Evolutionary conservation across 2,113 vertebrate genomes (phyloP).

Genomic region (Bothrops jararaca): DNA sequence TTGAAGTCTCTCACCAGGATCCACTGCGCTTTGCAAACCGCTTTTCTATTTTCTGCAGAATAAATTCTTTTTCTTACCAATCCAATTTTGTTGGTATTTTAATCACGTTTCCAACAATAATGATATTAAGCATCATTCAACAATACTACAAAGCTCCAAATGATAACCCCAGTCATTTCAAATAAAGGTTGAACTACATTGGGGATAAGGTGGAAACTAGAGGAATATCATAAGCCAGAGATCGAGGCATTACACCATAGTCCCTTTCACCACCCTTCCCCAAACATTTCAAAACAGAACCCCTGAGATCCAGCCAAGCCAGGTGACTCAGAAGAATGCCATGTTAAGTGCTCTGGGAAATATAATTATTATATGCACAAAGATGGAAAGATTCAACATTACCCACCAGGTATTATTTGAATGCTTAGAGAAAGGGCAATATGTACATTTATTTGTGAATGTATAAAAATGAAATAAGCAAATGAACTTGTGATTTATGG

Average conservation of each 20-base stretch:
- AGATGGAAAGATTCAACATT: too few relatives aligned
- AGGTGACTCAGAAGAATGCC: not conserved
- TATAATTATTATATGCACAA: not conserved
- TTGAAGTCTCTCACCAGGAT: too few relatives aligned
- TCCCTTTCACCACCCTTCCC: not conserved
- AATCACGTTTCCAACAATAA: too few relatives aligned
- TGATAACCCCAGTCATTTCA: not conserved
- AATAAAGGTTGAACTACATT: not conserved
- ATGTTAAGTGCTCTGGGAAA: not conserved
- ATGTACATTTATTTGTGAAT: not conserved
- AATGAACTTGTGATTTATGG: not conserved
- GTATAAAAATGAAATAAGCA: too few relatives aligned
- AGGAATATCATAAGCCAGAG: not conserved
- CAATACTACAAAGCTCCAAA: not conserved
- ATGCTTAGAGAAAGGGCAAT: too few relatives aligned
- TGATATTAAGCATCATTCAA: not conserved
- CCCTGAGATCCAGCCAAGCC: not conserved
- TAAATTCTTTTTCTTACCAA: too few relatives aligned
- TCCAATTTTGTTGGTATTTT: too few relatives aligned
- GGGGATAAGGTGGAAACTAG: not conserved
- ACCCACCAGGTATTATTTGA: too few relatives aligned
- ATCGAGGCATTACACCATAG: not conserved
- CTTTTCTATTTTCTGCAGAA: too few relatives aligned
- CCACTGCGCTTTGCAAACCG: too few relatives aligned
- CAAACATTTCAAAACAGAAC: not conserved